Percentiles rank a stretch among this genome's conserved stretches.
phyloP scores from a whole-genome alignment of 2,113 vertebrate genomes.

The Thermophis baileyi region DNA sequence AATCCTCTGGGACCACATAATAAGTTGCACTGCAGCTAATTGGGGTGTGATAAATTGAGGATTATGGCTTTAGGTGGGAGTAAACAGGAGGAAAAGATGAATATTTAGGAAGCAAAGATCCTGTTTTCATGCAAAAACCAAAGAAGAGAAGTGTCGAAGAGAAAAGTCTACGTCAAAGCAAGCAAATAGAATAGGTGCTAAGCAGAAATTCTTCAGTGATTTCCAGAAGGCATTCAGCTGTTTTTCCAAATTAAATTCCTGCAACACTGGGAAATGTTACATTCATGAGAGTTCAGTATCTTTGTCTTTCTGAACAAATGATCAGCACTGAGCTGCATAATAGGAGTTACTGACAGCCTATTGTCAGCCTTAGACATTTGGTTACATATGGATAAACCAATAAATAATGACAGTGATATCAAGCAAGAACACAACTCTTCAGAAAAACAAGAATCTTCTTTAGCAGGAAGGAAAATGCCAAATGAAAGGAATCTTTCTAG shows the following conservation, averaged over 20 bases:
- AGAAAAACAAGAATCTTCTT: conserved; percentile 7
- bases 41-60: conserved; percentile 30
- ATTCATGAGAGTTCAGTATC: conserved; percentile 49
- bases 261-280: conserved; percentile 48
- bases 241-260: conserved; percentile 60
- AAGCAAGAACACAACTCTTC: conserved; percentile 4
- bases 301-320: conserved; percentile 51
- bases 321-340: conserved; percentile 20
- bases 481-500: conserved; percentile 20
- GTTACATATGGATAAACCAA: neutral
- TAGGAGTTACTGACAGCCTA: conserved; percentile 30
- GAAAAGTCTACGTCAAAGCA: conserved; percentile 33
- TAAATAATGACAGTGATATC: neutral
- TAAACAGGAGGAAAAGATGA: conserved; percentile 55
- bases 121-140: conserved; percentile 57
- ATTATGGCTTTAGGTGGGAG: conserved; percentile 49
- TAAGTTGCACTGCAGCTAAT: conserved; percentile 56
- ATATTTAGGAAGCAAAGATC: conserved; percentile 62
- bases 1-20: conserved; percentile 38
- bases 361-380: neutral
- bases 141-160: conserved; percentile 43
- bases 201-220: conserved; percentile 47
- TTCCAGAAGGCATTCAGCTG: conserved; percentile 63
- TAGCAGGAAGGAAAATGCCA: conserved; percentile 7
- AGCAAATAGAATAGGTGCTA: conserved; percentile 54